Evolutionary conservation across 2,888 invertebrate species (phyloP).

Genomic region (Callinectes sapidus): DNA sequence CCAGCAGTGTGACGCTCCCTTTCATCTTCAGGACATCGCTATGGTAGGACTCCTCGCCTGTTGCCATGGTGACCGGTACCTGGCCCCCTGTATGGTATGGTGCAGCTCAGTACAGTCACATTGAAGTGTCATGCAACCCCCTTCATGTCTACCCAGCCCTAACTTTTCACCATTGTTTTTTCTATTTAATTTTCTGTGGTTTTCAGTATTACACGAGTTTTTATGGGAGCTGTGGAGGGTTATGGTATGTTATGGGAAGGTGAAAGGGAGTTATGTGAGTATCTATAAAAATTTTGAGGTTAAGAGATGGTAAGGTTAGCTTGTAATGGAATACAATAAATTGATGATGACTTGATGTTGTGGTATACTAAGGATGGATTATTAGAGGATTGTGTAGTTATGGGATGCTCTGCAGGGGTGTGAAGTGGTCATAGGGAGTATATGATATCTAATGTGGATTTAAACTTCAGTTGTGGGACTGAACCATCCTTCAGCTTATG

Average conservation of each 20-base stretch:
- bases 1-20: background rate
- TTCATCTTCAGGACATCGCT: background rate
- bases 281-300: background rate
- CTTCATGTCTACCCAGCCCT: background rate
- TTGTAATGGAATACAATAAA: no score
- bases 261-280: background rate
- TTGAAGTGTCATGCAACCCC: background rate
- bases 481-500: background rate
- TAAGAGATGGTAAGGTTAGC: no score
- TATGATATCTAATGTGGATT: no score
- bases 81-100: background rate
- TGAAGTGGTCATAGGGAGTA: background rate
- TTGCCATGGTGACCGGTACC: background rate
- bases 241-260: background rate
- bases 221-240: background rate
- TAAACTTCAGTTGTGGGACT: background rate
- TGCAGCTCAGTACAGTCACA: conserved; percentile 12
- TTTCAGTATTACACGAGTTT: background rate
- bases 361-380: no score
- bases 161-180: background rate
- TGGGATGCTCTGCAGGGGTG: background rate
- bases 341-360: no score
- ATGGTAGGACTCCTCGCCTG: background rate
- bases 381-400: no score
- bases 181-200: background rate